A percentile compares a stretch with the other conserved stretches of the same genome.
phyloP scores from a whole-genome alignment of 92 coral and sea anemone genomes.

The Zoanthus sansibaricus region DNA sequence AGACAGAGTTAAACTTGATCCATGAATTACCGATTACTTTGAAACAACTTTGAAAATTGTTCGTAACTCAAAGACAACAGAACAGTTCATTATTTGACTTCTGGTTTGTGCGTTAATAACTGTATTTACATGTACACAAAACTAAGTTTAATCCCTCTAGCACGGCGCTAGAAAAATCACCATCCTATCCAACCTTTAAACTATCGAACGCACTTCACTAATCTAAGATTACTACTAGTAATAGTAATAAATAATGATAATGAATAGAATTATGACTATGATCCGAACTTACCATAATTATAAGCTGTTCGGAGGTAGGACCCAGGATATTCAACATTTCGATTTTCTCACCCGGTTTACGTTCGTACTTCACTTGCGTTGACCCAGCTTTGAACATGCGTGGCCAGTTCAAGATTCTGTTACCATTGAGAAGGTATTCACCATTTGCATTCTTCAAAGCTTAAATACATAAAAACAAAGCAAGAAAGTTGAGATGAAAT shows the following conservation, averaged over 20 bases:
- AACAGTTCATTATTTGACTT: too few species aligned
- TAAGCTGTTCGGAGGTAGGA: constrained; percentile 73
- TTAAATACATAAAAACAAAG: not conserved
- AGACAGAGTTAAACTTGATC: too few species aligned
- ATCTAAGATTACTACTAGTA: too few species aligned
- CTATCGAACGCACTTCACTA: too few species aligned
- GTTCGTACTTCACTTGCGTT: constrained; percentile 70
- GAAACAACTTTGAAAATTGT: too few species aligned
- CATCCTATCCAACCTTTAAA: too few species aligned
- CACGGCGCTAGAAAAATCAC: too few species aligned
- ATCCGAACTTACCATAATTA: constrained; percentile 66
- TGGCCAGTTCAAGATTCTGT: constrained; percentile 68
- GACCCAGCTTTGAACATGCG: constrained; percentile 63
- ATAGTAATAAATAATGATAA: not conserved
- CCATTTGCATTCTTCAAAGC: constrained; percentile 76
- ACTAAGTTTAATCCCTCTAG: too few species aligned
- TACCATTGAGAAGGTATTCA: constrained; percentile 72
- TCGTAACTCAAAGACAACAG: too few species aligned
- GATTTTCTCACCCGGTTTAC: constrained; percentile 57
- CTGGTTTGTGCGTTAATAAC: too few species aligned
- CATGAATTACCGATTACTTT: too few species aligned
- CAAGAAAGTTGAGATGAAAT: not conserved
- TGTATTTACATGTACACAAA: too few species aligned
- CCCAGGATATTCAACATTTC: constrained; percentile 81
- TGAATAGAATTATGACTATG: not conserved